Percentiles rank a stretch among this genome's conserved stretches.
phyloP scores from a whole-genome alignment of 2,888 invertebrate species.

The Furcula furcula region DNA sequence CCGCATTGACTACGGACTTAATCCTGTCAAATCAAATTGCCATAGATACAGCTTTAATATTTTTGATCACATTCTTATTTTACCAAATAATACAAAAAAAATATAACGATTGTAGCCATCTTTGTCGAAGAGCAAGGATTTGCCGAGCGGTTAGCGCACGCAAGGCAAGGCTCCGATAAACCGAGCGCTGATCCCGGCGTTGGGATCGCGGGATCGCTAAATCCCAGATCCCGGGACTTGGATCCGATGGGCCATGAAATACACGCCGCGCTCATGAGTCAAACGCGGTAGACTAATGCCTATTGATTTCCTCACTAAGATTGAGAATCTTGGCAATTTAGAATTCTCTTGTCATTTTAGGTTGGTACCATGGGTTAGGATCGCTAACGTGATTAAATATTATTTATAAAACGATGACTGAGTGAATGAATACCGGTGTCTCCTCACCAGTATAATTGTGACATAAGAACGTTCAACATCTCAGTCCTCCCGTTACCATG shows the following conservation, averaged over 20 bases:
- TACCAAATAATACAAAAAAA: too few species aligned
- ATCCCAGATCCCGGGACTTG: slow-evolving; percentile 7
- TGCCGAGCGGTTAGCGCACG: slow-evolving; percentile 33
- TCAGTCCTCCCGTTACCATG: too few species aligned
- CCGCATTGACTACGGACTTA: too few species aligned
- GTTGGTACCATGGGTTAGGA: too few species aligned
- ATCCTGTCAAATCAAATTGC: too few species aligned
- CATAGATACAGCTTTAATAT: too few species aligned
- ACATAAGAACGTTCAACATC: too few species aligned
- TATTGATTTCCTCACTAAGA: background rate
- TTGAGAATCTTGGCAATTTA: background rate
- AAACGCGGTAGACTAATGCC: slow-evolving; percentile 1
- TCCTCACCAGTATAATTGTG: too few species aligned
- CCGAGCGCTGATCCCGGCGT: slow-evolving; percentile 50
- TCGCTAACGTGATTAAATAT: too few species aligned
- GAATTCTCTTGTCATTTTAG: background rate
- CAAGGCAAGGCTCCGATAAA: slow-evolving; percentile 62
- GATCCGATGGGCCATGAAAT: slow-evolving; percentile 27
- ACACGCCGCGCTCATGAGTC: slow-evolving; percentile 14
- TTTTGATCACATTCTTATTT: too few species aligned
- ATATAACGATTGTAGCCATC: slow-evolving; percentile 12
- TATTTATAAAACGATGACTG: too few species aligned
- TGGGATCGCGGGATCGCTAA: slow-evolving; percentile 33
- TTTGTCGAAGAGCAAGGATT: slow-evolving; percentile 18
- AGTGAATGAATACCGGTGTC: too few species aligned